A percentile compares a stretch with the other conserved stretches of the same genome.
Conservation (phyloP, 1,140 invertebrate species). For the Cotesia glomerata region DNA sequence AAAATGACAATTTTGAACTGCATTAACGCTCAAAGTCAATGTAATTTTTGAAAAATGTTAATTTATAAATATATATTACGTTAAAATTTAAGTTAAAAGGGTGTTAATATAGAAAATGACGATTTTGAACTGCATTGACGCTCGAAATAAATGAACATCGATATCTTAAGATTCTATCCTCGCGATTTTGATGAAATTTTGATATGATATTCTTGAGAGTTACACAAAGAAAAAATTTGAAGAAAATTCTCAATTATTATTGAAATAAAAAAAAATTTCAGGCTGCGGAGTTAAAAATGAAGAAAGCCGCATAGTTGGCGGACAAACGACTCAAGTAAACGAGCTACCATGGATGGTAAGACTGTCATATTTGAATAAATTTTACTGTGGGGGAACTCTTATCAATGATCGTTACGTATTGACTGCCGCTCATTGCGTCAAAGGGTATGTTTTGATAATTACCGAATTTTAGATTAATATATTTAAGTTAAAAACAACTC, state of each 20-base stretch:
- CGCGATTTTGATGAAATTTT: no score
- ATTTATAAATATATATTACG: no score
- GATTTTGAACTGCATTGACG: no score
- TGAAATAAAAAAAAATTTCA: conserved; percentile 51
- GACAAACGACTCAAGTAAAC: conserved; percentile 71
- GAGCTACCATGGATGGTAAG: conserved; percentile 86
- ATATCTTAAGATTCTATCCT: no score
- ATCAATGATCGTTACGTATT: conserved; percentile 83
- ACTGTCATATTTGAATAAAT: conserved; percentile 80
- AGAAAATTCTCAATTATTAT: no score
- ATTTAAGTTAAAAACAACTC: background rate
- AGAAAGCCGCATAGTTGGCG: conserved; percentile 79
- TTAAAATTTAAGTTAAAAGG: background rate
- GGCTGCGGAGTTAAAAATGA: conserved; percentile 82
- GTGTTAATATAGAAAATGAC: background rate
- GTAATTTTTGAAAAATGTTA: no score
- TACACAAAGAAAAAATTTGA: no score
- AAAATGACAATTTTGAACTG: conserved; percentile 9
- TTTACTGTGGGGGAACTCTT: conserved; percentile 85
- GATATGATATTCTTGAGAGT: no score
- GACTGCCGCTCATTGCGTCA: conserved; percentile 84
- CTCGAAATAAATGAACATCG: no score
- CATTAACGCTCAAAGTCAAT: no score
- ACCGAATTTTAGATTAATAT: background rate
- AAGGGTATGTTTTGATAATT: conserved; percentile 68